These are phyloP conservation scores for Augiades crinisus DNA, from an alignment of 2,888 invertebrate genomes.

Conservation along the genomic window DNA sequence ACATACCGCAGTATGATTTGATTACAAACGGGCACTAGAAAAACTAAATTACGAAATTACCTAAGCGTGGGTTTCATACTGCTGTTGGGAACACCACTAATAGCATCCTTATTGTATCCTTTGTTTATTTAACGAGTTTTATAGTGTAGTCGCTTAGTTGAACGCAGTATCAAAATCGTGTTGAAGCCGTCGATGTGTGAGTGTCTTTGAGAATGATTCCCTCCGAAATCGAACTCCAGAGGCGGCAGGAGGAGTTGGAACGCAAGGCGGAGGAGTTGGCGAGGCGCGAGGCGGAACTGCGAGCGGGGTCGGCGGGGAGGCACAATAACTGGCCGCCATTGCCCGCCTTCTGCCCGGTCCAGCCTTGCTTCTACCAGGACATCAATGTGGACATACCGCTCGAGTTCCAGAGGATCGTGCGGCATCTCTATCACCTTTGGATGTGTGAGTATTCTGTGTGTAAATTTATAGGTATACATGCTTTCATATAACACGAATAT, in stretches of 20 bases:
- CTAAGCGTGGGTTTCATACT: conserved; percentile 34
- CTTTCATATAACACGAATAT: no score
- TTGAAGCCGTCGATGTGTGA: neutral
- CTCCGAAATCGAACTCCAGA: conserved; percentile 68
- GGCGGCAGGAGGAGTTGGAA: conserved; percentile 94
- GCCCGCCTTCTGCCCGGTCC: conserved; percentile 94
- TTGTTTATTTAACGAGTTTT: conserved; percentile 4
- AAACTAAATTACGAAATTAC: conserved; percentile 30
- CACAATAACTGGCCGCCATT: conserved; percentile 99
- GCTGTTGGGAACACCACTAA: conserved; percentile 26
- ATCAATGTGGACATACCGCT: conserved; percentile 99
- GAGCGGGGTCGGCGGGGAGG: conserved; percentile 83
- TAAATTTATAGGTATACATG: no score
- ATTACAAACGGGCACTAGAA: no score
- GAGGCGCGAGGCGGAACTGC: conserved; percentile 92
- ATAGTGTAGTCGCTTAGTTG: neutral
- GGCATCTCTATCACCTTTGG: conserved; percentile 97
- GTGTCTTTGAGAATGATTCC: conserved; percentile 7
- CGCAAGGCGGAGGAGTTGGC: conserved; percentile 94
- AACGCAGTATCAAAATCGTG: neutral
- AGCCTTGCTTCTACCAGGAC: conserved; percentile 99
- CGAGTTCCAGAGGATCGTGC: conserved; percentile 98
- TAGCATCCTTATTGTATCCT: conserved; percentile 23
- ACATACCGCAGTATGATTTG: no score
- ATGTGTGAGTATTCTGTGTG: conserved; percentile 90